Conservation (phyloP, 1,140 invertebrate genomes). For the Halesus radiatus region DNA sequence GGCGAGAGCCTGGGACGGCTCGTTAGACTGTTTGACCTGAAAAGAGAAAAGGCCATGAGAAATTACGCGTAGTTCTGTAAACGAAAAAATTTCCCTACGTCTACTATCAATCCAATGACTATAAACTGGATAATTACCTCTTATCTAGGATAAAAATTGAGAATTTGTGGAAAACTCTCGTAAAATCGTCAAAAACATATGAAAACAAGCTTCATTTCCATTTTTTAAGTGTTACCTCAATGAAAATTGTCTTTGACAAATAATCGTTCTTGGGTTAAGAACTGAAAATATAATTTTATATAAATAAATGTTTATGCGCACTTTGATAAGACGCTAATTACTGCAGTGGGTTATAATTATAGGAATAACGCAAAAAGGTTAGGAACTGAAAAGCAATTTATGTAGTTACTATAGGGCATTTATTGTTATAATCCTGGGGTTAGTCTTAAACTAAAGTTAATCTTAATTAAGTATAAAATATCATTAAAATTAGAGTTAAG, state of each 20-base stretch:
- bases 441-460: too few species aligned
- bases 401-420: too few species aligned
- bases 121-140: conserved; percentile 17
- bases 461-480: too few species aligned
- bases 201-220: conserved; percentile 36
- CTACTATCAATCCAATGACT: not conserved
- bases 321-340: too few species aligned
- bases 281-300: too few species aligned
- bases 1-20: conserved; percentile 11
- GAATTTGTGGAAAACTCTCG: conserved; percentile 9
- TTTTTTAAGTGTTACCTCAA: conserved; percentile 9
- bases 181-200: conserved; percentile 41
- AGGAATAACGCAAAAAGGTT: too few species aligned
- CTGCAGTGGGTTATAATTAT: too few species aligned
- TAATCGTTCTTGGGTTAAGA: too few species aligned
- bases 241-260: not conserved
- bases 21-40: conserved; percentile 36
- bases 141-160: not conserved
- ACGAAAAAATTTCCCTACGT: not conserved
- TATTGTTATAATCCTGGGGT: too few species aligned
- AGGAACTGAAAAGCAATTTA: too few species aligned
- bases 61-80: not conserved
- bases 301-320: too few species aligned
- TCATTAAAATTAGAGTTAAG: too few species aligned
- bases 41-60: conserved; percentile 36